Evolutionary conservation across 1,140 invertebrate genomes (phyloP), one percentile per base, ranked within the genome.

Genomic region (Campoletis sonorensis): DNA sequence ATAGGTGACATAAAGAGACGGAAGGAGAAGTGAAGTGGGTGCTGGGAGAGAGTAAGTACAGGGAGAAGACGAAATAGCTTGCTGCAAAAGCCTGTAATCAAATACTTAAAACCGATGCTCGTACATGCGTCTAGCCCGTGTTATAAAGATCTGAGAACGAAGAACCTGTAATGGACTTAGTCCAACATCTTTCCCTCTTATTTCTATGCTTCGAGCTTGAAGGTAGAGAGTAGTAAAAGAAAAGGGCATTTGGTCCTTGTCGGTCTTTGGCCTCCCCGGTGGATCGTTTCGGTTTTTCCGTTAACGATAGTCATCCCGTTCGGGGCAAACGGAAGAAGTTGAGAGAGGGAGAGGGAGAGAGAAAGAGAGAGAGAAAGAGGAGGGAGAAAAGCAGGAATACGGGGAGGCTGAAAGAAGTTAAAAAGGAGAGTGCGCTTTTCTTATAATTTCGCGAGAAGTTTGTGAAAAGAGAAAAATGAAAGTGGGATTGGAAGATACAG

Each of bases 31-130:
- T 2, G 61, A 64, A 64, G 23, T 68, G 81, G 82, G 37, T 15
- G 16, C 58, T 64, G 76, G 79, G 5, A 45, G 10, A 10, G 33
- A 80, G 79, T 81, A 81, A 81, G 58, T 45, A 64, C 64, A 26
- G 21, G 40, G 30, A 16, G 15, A 40, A 77, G 73, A 27, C 79
- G 79, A 75, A 83, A 83, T 83, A 70, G 80, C 80, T 79, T 18
- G 27, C 83, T 82, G 82, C 85, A 54, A 54, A 85, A 84, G 79
- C 86, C 85, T 86, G 87, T 90, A 89, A 91, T 91, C 90, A 90
- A 91, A 91, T 90, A 87, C 87, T 90, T 87, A 86, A 89, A 88
- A 88, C 83, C 85, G 75, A 82, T 82, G 27, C 76, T 30, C 37
- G 61, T 77, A 49, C 49, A 77, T 64, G 40, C 18, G 67, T 54